Percentiles rank a stretch among this genome's conserved stretches.
Conservation (phyloP, 2,797 vertebrate species). For the Malacoctenus gilli region DNA sequence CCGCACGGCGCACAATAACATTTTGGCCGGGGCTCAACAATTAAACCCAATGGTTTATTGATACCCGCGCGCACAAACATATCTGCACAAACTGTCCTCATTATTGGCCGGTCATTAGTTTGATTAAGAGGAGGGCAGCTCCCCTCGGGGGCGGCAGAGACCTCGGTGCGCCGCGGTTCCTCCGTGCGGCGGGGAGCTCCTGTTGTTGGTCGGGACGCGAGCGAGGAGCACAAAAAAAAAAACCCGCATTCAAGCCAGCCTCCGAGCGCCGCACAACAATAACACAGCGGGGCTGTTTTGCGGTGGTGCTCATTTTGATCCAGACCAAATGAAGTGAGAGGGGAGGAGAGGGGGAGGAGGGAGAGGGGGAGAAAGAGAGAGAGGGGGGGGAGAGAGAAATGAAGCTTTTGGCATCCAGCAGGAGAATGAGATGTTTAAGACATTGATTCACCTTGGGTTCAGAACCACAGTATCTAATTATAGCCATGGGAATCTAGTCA, state of each 20-base stretch:
- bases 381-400: not conserved
- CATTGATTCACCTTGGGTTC: constrained; percentile 79
- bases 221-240: constrained; percentile 47
- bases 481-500: constrained; percentile 79
- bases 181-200: constrained; percentile 34
- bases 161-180: constrained; percentile 33
- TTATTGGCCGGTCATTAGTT: constrained; percentile 63
- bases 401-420: constrained; percentile 62
- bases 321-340: constrained; percentile 58
- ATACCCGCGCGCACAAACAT: constrained; percentile 49
- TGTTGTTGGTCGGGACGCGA: constrained; percentile 23
- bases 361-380: too few relatives aligned
- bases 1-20: constrained; percentile 35
- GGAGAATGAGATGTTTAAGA: constrained; percentile 75
- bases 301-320: constrained; percentile 62
- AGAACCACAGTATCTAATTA: constrained; percentile 77
- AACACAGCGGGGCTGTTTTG: constrained; percentile 62
- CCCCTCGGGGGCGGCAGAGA: constrained; percentile 36
- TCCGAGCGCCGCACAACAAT: constrained; percentile 60
- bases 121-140: constrained; percentile 62
- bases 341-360: not conserved
- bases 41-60: constrained; percentile 52
- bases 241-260: constrained; percentile 37
- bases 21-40: constrained; percentile 47
- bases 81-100: constrained; percentile 43